A percentile compares a stretch with the other conserved stretches of the same genome.
These are phyloP conservation scores for Harpegnathos saltator DNA, from an alignment of 1,140 invertebrate species.

Conservation along the genomic window DNA sequence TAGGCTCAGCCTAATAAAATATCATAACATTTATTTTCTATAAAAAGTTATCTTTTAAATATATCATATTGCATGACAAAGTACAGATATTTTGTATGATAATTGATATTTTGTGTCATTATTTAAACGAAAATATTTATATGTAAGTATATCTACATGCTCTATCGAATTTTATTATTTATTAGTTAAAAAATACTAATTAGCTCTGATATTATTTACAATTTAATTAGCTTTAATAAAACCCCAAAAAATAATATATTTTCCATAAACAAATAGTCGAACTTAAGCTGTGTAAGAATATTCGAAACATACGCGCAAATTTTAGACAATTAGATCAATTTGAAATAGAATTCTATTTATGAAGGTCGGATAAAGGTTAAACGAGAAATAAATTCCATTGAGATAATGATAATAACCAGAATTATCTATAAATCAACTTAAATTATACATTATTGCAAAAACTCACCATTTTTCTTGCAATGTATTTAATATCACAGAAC, in stretches of 20 bases:
- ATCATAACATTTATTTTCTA: neutral
- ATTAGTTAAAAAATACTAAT: too few relatives aligned
- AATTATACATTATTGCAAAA: neutral
- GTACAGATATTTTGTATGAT: neutral
- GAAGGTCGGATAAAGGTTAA: conserved; percentile 46
- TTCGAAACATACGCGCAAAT: neutral
- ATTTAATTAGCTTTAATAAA: conserved; percentile 7
- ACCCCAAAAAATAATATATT: neutral
- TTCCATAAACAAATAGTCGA: neutral
- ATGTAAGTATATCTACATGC: conserved; percentile 14
- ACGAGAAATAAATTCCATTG: neutral
- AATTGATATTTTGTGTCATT: neutral
- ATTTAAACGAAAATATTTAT: neutral
- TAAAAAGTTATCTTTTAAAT: neutral
- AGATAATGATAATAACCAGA: neutral
- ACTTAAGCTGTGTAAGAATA: neutral
- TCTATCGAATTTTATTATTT: too few relatives aligned
- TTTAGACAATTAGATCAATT: neutral
- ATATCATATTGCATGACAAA: neutral
- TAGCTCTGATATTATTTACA: neutral
- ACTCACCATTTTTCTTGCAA: conserved; percentile 39
- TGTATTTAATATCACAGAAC: neutral
- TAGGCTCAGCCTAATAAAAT: conserved; percentile 90
- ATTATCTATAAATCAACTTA: neutral
- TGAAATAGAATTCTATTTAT: neutral